Evolutionary conservation across 1,140 invertebrate species (phyloP).

Genomic region (Nixonia krombeini): DNA sequence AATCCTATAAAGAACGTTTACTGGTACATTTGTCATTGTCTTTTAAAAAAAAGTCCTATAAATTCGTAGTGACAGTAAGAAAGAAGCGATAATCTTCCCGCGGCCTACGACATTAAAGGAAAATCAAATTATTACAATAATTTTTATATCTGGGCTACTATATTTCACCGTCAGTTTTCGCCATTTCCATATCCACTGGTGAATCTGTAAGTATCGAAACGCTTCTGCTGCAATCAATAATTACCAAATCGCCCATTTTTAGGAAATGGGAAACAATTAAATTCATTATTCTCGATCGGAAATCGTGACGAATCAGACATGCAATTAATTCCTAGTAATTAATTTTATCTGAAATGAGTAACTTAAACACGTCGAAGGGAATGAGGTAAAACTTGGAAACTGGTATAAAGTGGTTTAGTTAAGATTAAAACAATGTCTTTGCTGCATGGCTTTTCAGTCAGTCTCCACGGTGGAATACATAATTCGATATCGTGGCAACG

Average conservation of each 20-base stretch:
- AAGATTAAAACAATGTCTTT: not conserved
- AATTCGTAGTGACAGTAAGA: conserved; percentile 24
- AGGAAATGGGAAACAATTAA: no score
- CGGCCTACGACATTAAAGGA: conserved; percentile 11
- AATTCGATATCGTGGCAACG: not conserved
- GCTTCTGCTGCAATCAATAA: no score
- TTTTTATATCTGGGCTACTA: conserved; percentile 1
- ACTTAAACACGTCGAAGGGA: no score
- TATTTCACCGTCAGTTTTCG: no score
- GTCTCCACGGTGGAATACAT: not conserved
- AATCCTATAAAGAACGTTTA: conserved; percentile 50
- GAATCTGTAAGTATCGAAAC: no score
- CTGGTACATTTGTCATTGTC: conserved; percentile 34
- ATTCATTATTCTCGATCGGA: no score
- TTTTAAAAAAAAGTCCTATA: conserved; percentile 36
- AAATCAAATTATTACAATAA: conserved; percentile 15
- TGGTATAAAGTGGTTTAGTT: not conserved
- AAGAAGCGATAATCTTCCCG: conserved; percentile 8
- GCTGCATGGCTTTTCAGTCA: not conserved
- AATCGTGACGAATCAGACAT: not conserved
- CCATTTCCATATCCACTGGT: no score
- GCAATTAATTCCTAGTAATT: not conserved
- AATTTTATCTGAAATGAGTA: not conserved
- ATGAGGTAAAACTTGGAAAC: no score
- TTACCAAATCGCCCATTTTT: no score